Evolutionary conservation across 2,113 vertebrate genomes (phyloP), one percentile per base, ranked within the genome.

Genomic region (Shinisaurus crocodilurus): DNA sequence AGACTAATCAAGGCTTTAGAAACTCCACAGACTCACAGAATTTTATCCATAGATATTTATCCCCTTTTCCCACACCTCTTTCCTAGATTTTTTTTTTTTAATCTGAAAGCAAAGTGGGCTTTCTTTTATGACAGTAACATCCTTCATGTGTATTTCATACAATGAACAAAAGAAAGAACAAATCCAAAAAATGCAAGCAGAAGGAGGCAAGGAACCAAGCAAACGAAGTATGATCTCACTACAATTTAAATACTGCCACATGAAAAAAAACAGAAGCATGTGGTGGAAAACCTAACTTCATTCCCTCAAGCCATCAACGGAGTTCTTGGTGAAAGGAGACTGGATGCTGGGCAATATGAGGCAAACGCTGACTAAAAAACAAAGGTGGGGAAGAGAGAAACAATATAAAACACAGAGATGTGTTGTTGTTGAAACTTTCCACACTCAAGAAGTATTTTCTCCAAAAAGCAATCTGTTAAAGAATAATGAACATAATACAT

Each of bases 191-290:
- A 84, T 57, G 77, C 87, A 76, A 69, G 86, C 20, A 15, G 81
- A 92, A 91, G 87, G 91, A 93, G 92, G 91, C 87, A 93, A 92
- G 88, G 94, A 91, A 95, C 60, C 75, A 65, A 69, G 90, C 92
- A 95, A 95, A 72, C 95, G 95, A 96, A 96, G 94, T 96, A 96
- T 98, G 96, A 97, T 96, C 97, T 98, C 97, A 98, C 92, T 92
- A 34, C 92, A 96, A 97, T 97, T 97, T 96, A 96, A 96, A 80
- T 94, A 6, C 16, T 94, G 96, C 95, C 91, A 95, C 94, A 96
- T 96, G 96, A n/a, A 96, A 95, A 97, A 65, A 96, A 95, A 92
- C 93, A 96, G 96, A 97, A 93, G 91, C 92, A 96, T 96, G 96
- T 95, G 96, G 96, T 95, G 96, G 95, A 97, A 96, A 96, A 96